Percentiles rank a stretch among this genome's conserved stretches.
phyloP scores from a whole-genome alignment of 2,113 vertebrate genomes.

The Poicephalus meyeri region DNA sequence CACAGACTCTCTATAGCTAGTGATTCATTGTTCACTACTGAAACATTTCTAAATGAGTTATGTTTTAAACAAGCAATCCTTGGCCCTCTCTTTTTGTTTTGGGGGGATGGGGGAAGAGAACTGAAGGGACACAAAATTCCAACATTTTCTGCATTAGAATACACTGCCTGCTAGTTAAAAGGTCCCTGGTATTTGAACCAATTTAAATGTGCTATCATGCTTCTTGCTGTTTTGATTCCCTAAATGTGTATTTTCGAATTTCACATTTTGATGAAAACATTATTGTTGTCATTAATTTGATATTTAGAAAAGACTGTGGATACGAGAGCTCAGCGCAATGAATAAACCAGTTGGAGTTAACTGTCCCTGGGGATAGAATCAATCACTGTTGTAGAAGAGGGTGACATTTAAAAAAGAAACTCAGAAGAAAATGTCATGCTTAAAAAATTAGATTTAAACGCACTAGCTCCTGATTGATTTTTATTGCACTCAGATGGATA shows the following conservation, averaged over 20 bases:
- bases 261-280: constrained; percentile 55
- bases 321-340: constrained; percentile 50
- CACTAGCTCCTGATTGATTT: constrained; percentile 82
- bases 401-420: constrained; percentile 85
- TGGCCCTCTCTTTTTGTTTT: neutral
- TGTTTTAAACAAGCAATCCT: constrained; percentile 54
- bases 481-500: constrained; percentile 79
- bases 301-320: constrained; percentile 59
- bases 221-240: neutral
- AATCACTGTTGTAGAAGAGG: constrained; percentile 79
- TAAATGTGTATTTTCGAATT: constrained; percentile 13
- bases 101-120: neutral
- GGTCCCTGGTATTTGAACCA: neutral
- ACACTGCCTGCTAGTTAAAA: neutral
- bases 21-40: constrained; percentile 59
- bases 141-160: neutral
- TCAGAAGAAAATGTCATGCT: constrained; percentile 83
- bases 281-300: constrained; percentile 69
- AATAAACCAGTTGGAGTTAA: constrained; percentile 77
- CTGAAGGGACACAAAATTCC: neutral
- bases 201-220: neutral
- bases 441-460: constrained; percentile 87
- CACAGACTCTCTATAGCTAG: constrained; percentile 1
- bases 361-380: constrained; percentile 79
- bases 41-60: constrained; percentile 50